Percentiles rank a stretch among this genome's conserved stretches.
Conservation (phyloP, 2,888 invertebrate genomes). For the Plebejus argus region DNA sequence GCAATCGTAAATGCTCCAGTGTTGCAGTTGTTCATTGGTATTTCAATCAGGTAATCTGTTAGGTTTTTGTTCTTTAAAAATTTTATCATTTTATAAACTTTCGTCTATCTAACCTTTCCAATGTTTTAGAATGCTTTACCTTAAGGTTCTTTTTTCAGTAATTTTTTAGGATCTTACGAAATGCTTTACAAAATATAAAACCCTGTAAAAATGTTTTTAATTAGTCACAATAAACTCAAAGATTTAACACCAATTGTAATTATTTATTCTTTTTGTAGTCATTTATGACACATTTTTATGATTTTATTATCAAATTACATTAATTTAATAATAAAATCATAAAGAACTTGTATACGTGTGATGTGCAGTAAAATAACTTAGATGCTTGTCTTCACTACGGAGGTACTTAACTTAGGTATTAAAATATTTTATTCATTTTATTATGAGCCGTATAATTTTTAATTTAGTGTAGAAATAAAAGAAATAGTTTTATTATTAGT, state of each 20-base stretch:
- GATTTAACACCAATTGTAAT: background rate
- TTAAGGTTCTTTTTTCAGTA: too few relatives aligned
- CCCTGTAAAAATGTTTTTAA: background rate
- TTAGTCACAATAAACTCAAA: background rate
- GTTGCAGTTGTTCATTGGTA: too few relatives aligned
- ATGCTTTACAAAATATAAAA: background rate
- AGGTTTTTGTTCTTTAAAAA: too few relatives aligned
- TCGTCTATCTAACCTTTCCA: too few relatives aligned
- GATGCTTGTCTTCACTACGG: background rate
- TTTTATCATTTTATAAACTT: too few relatives aligned
- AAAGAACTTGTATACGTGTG: background rate
- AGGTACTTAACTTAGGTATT: background rate
- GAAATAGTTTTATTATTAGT: background rate
- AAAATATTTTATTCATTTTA: constrained; percentile 12
- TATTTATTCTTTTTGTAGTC: background rate
- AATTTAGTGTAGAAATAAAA: constrained; percentile 9
- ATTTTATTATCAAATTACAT: background rate
- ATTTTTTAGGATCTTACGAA: background rate
- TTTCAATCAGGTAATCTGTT: too few relatives aligned
- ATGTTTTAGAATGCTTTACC: too few relatives aligned
- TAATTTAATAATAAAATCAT: background rate
- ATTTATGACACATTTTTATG: constrained; percentile 1
- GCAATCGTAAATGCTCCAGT: background rate
- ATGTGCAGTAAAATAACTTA: background rate
- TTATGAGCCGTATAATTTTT: constrained; percentile 1